A percentile compares a stretch with the other conserved stretches of the same genome.
Conservation (phyloP, 1,140 invertebrate species). For the Aphelenchoides fujianensis region DNA sequence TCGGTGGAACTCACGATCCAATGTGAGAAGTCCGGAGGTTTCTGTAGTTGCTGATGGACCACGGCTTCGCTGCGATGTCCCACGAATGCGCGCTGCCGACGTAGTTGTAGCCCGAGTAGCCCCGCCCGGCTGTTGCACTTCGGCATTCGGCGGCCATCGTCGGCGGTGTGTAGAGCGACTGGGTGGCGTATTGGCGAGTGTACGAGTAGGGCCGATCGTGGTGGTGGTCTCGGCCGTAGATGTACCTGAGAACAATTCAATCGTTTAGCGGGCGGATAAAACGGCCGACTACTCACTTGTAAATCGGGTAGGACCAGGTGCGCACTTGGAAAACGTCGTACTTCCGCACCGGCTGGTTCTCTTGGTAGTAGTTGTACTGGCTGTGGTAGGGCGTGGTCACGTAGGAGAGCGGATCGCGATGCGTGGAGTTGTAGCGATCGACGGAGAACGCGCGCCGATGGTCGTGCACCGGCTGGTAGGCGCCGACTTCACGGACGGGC, state of each 20-base stretch:
- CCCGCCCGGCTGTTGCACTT: slow-evolving; percentile 30
- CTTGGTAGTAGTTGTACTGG: slow-evolving; percentile 49
- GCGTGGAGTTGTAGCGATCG: slow-evolving; percentile 31
- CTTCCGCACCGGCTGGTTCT: slow-evolving; percentile 48
- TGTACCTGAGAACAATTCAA: slow-evolving; percentile 42
- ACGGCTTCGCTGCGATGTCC: slow-evolving; percentile 47
- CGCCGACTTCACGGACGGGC: slow-evolving; percentile 46
- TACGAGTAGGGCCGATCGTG: slow-evolving; percentile 46
- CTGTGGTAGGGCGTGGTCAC: slow-evolving; percentile 48
- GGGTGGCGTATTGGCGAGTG: slow-evolving; percentile 44
- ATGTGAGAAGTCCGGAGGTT: slow-evolving; percentile 42
- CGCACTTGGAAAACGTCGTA: slow-evolving; percentile 53
- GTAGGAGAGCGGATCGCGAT: slow-evolving; percentile 38
- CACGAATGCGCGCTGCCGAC: slow-evolving; percentile 45
- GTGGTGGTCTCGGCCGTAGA: slow-evolving; percentile 50
- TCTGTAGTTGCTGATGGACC: slow-evolving; percentile 51
- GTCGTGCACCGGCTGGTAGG: slow-evolving; percentile 33
- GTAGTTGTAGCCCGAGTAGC: slow-evolving; percentile 53
- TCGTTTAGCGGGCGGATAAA: slow-evolving; percentile 10
- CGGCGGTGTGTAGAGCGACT: slow-evolving; percentile 50
- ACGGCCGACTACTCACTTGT: slow-evolving; percentile 39
- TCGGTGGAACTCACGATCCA: slow-evolving; percentile 26
- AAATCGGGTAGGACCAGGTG: slow-evolving; percentile 53
- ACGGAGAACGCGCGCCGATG: slow-evolving; percentile 17
- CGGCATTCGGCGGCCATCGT: slow-evolving; percentile 42